A percentile compares a stretch with the other conserved stretches of the same genome.
phyloP scores from a whole-genome alignment of 2,113 vertebrate species.

The Paracanthobrama guichenoti region DNA sequence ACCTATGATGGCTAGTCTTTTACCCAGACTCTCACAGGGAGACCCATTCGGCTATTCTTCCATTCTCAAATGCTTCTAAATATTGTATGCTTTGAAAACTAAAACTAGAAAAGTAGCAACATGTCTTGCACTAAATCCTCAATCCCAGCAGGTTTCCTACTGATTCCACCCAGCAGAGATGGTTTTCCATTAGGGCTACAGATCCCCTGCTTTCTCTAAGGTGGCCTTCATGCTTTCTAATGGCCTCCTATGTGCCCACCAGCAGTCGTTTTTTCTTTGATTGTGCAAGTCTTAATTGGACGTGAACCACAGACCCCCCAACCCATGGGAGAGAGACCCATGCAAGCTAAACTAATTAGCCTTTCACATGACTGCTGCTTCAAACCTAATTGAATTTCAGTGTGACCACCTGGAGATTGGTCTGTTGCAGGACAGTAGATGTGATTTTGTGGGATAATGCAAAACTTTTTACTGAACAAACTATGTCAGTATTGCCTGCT shows the following conservation, averaged over 20 bases:
- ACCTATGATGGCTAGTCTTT: neutral
- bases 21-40: neutral
- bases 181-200: neutral
- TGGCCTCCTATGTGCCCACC: neutral
- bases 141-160: neutral
- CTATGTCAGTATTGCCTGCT: no score
- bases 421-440: no score
- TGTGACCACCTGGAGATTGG: no score
- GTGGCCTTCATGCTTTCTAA: slow-evolving; percentile 10
- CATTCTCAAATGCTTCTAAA: slow-evolving; percentile 25
- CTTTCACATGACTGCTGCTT: slow-evolving; percentile 42
- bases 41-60: neutral
- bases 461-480: no score
- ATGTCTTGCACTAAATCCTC: neutral
- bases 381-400: slow-evolving; percentile 45
- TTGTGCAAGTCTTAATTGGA: slow-evolving; percentile 40
- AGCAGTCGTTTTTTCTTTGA: neutral
- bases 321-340: slow-evolving; percentile 25
- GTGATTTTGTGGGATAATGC: no score
- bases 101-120: slow-evolving; percentile 12
- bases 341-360: slow-evolving; percentile 48
- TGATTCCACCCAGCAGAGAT: neutral
- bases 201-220: neutral
- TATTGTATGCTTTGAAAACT: slow-evolving; percentile 22
- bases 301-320: slow-evolving; percentile 35